A percentile compares a stretch with the other conserved stretches of the same genome.
These are phyloP conservation scores for Thera britannica DNA, from an alignment of 2,888 invertebrate species.

Conservation along the genomic window DNA sequence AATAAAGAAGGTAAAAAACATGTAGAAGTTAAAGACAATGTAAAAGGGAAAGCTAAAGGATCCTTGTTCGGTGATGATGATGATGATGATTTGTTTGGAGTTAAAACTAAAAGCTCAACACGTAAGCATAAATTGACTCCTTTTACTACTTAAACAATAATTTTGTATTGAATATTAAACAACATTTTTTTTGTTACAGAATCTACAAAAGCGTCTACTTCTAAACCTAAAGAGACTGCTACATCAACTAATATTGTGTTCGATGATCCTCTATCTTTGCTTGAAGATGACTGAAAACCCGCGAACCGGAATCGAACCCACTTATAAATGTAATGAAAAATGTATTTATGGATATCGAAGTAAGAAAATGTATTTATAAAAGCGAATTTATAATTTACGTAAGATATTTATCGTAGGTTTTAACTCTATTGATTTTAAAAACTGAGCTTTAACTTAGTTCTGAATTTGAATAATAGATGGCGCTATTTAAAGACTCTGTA, in stretches of 20 bases:
- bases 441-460: not conserved
- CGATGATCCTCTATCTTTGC: constrained; percentile 65
- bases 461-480: constrained; percentile 3
- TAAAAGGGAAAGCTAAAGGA: constrained; percentile 48
- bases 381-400: constrained; percentile 10
- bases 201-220: constrained; percentile 36
- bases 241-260: constrained; percentile 58
- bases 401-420: not conserved
- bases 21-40: constrained; percentile 35
- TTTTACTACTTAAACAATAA: too few relatives aligned
- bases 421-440: not conserved
- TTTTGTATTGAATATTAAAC: not conserved
- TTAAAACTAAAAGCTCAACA: constrained; percentile 48
- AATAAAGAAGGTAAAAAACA: not conserved
- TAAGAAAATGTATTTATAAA: constrained; percentile 2
- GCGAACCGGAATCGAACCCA: constrained; percentile 3
- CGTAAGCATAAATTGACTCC: not conserved
- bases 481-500: constrained; percentile 5
- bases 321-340: not conserved
- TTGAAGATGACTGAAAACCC: constrained; percentile 52
- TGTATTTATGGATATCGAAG: not conserved
- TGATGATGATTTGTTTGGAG: constrained; percentile 68
- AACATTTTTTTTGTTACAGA: constrained; percentile 38
- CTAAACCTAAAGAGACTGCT: constrained; percentile 43
- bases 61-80: constrained; percentile 71